A percentile compares a stretch with the other conserved stretches of the same genome.
Evolutionary conservation across 35 echinoderm and acorn worm genomes (phyloP).

Genomic region (Apostichopus japonicus): DNA sequence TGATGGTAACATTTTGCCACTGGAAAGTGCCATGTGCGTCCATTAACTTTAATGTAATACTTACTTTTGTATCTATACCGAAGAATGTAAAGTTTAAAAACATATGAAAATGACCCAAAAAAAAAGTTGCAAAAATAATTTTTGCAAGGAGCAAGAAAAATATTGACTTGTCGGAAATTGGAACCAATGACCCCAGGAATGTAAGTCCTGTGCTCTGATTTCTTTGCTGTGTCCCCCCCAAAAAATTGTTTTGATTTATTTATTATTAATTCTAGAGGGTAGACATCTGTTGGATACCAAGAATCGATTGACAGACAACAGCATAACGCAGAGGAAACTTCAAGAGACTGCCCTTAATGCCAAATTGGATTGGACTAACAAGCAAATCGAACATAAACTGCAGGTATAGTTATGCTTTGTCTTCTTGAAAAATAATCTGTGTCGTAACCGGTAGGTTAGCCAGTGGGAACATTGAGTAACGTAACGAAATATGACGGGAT

Average conservation of each 20-base stretch:
- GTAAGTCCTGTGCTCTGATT: background rate
- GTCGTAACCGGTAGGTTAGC: background rate
- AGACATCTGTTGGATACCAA: constrained; percentile 86
- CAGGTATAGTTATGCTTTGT: constrained; percentile 62
- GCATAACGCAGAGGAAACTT: constrained; percentile 82
- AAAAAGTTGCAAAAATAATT: too few species aligned
- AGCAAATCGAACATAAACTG: constrained; percentile 83
- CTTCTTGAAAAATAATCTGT: background rate
- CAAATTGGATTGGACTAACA: constrained; percentile 88
- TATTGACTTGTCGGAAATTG: background rate
- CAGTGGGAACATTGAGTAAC: background rate
- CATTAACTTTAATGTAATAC: too few species aligned
- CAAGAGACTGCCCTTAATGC: constrained; percentile 84
- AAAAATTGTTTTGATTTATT: background rate
- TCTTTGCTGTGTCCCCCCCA: background rate
- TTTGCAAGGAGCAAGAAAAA: too few species aligned
- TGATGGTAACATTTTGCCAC: too few species aligned
- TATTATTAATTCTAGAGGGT: constrained; percentile 66
- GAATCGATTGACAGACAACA: constrained; percentile 84
- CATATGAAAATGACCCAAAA: too few species aligned
- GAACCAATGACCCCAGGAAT: background rate
- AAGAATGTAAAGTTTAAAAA: too few species aligned
- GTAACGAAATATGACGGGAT: background rate
- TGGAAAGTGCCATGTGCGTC: too few species aligned
- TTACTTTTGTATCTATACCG: too few species aligned